These are phyloP conservation scores for Gymnobelideus leadbeateri DNA, from an alignment of 2,113 vertebrate species.

Conservation along the genomic window DNA sequence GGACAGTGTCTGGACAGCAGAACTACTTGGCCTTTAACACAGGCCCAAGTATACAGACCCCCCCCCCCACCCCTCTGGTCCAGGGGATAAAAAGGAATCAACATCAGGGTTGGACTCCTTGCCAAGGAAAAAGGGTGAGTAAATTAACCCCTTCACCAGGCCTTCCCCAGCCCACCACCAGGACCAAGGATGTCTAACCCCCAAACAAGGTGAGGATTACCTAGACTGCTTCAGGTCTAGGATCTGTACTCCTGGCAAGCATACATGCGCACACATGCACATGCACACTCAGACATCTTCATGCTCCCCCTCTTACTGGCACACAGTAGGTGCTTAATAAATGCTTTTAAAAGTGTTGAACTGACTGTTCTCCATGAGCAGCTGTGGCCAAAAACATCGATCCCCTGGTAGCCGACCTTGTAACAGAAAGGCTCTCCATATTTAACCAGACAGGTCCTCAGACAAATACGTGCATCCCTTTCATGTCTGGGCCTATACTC, in stretches of 20 bases:
- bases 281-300: background rate
- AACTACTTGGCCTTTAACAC: background rate
- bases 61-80: background rate
- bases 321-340: fast-evolving
- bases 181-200: background rate
- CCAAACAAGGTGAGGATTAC: background rate
- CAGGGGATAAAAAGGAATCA: background rate
- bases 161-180: background rate
- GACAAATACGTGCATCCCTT: background rate
- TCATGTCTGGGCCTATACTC: background rate
- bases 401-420: background rate
- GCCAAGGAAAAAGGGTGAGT: background rate
- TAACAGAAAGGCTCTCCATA: background rate
- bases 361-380: background rate
- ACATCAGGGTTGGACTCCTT: background rate
- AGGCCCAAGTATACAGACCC: too few relatives aligned
- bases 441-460: background rate
- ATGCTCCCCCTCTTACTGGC: background rate
- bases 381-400: background rate
- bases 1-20: background rate
- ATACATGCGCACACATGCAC: fast-evolving
- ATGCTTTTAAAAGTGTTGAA: background rate
- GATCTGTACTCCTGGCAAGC: background rate
- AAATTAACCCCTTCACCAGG: background rate
- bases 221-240: background rate